phyloP scores from a whole-genome alignment of 2,888 invertebrate genomes.

The Adela reaumurella region DNA sequence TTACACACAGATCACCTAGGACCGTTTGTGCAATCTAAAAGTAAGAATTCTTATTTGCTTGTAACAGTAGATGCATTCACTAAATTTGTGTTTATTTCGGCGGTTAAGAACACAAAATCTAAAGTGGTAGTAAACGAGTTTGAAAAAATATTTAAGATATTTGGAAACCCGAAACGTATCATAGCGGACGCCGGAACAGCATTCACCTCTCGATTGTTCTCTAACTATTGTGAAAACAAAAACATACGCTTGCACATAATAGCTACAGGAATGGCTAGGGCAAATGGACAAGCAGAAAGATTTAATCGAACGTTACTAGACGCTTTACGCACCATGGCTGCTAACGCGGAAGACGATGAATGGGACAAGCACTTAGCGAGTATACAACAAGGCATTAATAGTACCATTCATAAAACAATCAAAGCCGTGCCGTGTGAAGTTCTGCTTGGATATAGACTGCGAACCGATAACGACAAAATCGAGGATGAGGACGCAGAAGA shows the following conservation, averaged over 20 bases:
- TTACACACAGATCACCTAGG: constrained; percentile 13
- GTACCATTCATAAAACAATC: constrained; percentile 11
- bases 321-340: neutral
- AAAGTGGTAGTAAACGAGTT: constrained; percentile 2
- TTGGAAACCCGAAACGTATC: constrained; percentile 9
- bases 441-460: constrained; percentile 12
- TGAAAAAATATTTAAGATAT: constrained; percentile 7
- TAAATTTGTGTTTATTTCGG: constrained; percentile 7
- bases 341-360: constrained; percentile 5
- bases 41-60: constrained; percentile 6
- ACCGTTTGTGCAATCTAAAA: constrained; percentile 8
- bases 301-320: constrained; percentile 11
- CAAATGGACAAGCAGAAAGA: constrained; percentile 13
- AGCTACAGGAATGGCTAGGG: constrained; percentile 11
- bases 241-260: constrained; percentile 3
- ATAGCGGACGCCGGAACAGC: constrained; percentile 12
- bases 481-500: neutral
- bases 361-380: constrained; percentile 11
- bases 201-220: constrained; percentile 11
- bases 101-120: constrained; percentile 4
- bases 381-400: constrained; percentile 13
- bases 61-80: constrained; percentile 7
- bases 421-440: constrained; percentile 12
- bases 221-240: neutral
- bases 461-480: constrained; percentile 6